Percentiles rank a stretch among this genome's conserved stretches.
Conservation (phyloP, 2,888 invertebrate species). For the Acronicta psi region DNA sequence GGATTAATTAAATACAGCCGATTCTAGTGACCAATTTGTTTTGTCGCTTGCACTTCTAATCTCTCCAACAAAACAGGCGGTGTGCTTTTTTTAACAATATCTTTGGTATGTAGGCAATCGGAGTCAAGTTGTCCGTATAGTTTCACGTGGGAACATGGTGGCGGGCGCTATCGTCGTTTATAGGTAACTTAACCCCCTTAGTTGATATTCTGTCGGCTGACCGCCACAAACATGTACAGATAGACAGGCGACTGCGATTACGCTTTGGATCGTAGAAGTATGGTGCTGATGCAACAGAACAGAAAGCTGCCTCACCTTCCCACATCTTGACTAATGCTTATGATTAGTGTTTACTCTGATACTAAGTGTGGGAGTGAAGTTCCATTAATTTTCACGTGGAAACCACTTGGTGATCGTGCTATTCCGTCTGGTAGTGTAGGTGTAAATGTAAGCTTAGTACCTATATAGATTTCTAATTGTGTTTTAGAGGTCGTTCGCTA, state of each 20-base stretch:
- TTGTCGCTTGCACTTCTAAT: too few relatives aligned
- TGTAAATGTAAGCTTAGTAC: too few relatives aligned
- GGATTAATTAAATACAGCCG: too few relatives aligned
- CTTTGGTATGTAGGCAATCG: slow-evolving; percentile 3
- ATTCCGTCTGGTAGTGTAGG: not conserved
- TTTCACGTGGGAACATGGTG: slow-evolving; percentile 67
- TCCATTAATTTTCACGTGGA: slow-evolving; percentile 18
- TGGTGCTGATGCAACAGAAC: slow-evolving; percentile 55
- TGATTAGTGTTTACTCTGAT: slow-evolving; percentile 37
- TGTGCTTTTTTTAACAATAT: too few relatives aligned
- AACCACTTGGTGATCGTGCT: slow-evolving; percentile 4
- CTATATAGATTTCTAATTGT: slow-evolving; percentile 2
- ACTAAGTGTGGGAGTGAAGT: slow-evolving; percentile 18
- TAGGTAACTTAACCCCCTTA: slow-evolving; percentile 62
- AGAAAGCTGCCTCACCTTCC: slow-evolving; percentile 45
- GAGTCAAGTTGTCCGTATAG: slow-evolving; percentile 17
- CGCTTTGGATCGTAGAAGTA: slow-evolving; percentile 51
- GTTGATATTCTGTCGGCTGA: slow-evolving; percentile 65
- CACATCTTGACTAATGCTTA: slow-evolving; percentile 46
- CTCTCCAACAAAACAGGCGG: too few relatives aligned
- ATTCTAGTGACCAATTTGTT: too few relatives aligned
- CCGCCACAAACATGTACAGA: slow-evolving; percentile 54
- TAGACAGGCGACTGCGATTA: slow-evolving; percentile 52
- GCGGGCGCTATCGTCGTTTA: slow-evolving; percentile 54
- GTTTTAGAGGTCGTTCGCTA: slow-evolving; percentile 1